Evolutionary conservation across 1,140 invertebrate species (phyloP).

Genomic region (Caenorhabditis inopinata): DNA sequence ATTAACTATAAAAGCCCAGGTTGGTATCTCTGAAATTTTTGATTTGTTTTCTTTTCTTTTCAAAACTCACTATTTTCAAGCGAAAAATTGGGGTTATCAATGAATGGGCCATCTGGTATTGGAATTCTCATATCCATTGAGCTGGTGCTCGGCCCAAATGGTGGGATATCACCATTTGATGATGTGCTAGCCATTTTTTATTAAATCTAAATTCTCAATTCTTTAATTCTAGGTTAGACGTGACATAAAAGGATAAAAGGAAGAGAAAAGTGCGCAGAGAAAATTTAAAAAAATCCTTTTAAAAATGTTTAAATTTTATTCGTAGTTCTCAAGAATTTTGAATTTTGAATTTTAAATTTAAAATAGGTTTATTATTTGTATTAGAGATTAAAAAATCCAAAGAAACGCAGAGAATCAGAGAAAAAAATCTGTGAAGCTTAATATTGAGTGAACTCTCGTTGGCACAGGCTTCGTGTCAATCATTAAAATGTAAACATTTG

Average conservation of each 20-base stretch:
- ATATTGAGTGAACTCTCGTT: not conserved
- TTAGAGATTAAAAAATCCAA: not conserved
- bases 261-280: no score
- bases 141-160: not conserved
- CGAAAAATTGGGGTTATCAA: conserved; percentile 22
- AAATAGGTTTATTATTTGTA: no score
- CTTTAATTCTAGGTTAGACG: no score
- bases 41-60: no score
- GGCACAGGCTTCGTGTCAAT: not conserved
- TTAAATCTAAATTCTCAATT: no score
- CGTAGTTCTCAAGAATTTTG: no score
- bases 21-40: not conserved
- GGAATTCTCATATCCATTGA: conserved; percentile 13
- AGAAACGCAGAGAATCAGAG: not conserved
- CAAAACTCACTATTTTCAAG: not conserved
- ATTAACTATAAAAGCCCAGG: not conserved
- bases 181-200: not conserved
- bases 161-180: conserved; percentile 10
- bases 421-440: not conserved
- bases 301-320: no score
- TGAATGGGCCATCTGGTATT: conserved; percentile 1
- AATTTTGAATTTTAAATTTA: no score
- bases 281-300: no score
- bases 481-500: conserved; percentile 12
- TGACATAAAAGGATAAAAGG: no score